Evolutionary conservation across 1,140 invertebrate species (phyloP).

Genomic region (Kradibia gibbosae): DNA sequence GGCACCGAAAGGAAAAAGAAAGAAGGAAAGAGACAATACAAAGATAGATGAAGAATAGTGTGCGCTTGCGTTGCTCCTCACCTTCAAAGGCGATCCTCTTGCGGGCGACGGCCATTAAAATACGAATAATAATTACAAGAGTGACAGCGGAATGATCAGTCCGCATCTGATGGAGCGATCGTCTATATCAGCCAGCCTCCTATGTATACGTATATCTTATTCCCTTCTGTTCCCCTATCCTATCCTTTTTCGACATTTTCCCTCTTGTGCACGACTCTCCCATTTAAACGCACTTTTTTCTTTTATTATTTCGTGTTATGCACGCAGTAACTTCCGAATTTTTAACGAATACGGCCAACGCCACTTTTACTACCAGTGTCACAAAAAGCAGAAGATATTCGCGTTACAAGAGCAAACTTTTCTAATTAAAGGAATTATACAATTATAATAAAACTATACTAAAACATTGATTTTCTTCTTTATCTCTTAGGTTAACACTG

Average conservation of each 20-base stretch:
- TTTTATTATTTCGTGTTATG: constrained; percentile 41
- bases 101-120: constrained; percentile 68
- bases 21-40: background rate
- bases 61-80: constrained; percentile 58
- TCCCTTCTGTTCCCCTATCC: constrained; percentile 11
- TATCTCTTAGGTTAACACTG: too few species aligned
- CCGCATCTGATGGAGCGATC: constrained; percentile 65
- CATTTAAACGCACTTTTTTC: constrained; percentile 17
- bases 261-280: constrained; percentile 19
- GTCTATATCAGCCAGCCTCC: constrained; percentile 62
- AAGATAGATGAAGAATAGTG: constrained; percentile 29
- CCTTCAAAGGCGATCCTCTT: constrained; percentile 68
- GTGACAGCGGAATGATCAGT: constrained; percentile 70
- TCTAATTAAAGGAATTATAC: too few species aligned
- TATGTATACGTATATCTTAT: constrained; percentile 26
- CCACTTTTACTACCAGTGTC: constrained; percentile 41
- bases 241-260: constrained; percentile 9
- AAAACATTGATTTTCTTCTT: background rate
- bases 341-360: constrained; percentile 47
- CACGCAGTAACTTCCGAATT: constrained; percentile 32
- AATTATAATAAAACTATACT: too few species aligned
- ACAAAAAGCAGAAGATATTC: constrained; percentile 47
- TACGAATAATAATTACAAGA: constrained; percentile 73
- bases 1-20: constrained; percentile 52
- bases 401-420: constrained; percentile 41